Evolutionary conservation across 2,888 invertebrate species (phyloP).

Genomic region (Exocentrus adspersus): DNA sequence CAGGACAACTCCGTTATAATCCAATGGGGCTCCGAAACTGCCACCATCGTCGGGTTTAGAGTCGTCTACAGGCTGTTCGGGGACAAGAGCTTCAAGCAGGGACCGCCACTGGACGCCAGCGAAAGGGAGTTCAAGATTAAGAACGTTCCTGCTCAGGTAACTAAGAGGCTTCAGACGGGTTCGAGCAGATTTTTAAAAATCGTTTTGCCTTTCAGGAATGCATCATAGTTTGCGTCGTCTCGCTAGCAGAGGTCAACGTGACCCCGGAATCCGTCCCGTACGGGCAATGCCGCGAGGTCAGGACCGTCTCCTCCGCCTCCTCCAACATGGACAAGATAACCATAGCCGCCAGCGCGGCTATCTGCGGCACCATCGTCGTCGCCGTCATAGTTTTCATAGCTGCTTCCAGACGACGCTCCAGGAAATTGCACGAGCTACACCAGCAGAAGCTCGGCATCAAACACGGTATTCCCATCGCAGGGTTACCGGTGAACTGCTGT

Average conservation of each 20-base stretch:
- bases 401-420: slow-evolving; percentile 81
- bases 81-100: slow-evolving; percentile 89
- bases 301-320: slow-evolving; percentile 83
- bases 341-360: slow-evolving; percentile 91
- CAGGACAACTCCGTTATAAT: slow-evolving; percentile 90
- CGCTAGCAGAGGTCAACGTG: slow-evolving; percentile 87
- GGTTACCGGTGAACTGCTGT: slow-evolving; percentile 84
- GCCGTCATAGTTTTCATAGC: slow-evolving; percentile 91
- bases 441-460: slow-evolving; percentile 71
- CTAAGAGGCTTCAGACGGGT: too few species aligned
- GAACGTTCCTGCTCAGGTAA: slow-evolving; percentile 88
- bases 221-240: slow-evolving; percentile 92
- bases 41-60: slow-evolving; percentile 88
- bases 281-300: slow-evolving; percentile 88
- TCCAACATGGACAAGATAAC: slow-evolving; percentile 96
- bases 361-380: slow-evolving; percentile 90
- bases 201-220: slow-evolving; percentile 91
- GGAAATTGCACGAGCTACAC: slow-evolving; percentile 78
- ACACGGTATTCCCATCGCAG: slow-evolving; percentile 74
- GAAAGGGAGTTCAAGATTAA: slow-evolving; percentile 93
- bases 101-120: slow-evolving; percentile 87
- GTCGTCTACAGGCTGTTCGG: slow-evolving; percentile 91
- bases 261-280: slow-evolving; percentile 87
- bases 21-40: slow-evolving; percentile 90
- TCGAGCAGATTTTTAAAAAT: too few species aligned